Conservation (phyloP, 2,888 invertebrate species). For the Arrhopalites spinosus region DNA sequence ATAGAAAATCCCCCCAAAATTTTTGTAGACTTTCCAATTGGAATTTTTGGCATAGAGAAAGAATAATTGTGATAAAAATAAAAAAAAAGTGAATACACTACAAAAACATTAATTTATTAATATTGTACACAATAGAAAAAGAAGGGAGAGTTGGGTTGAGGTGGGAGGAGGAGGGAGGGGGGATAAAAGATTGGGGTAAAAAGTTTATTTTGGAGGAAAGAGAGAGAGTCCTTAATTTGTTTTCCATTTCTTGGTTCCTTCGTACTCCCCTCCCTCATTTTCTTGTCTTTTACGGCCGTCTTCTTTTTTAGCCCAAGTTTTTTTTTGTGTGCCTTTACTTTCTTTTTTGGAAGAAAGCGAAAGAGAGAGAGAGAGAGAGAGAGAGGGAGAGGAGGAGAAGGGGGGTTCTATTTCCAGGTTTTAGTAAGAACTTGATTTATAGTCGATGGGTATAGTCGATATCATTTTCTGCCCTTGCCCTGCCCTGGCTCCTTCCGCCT, state of each 20-base stretch:
- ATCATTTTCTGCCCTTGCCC: constrained; percentile 23
- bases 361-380: too few species aligned
- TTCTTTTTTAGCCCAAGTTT: too few species aligned
- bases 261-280: constrained; percentile 40
- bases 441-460: constrained; percentile 35
- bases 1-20: too few species aligned
- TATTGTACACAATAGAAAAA: background rate
- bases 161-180: background rate
- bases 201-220: background rate
- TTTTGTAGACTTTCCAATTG: too few species aligned
- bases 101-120: too few species aligned
- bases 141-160: background rate
- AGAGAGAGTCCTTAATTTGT: constrained; percentile 27
- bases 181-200: background rate
- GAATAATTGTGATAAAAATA: too few species aligned
- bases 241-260: constrained; percentile 36
- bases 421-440: constrained; percentile 38
- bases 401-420: constrained; percentile 1
- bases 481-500: constrained; percentile 22
- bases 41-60: too few species aligned
- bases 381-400: too few species aligned
- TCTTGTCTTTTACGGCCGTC: constrained; percentile 5
- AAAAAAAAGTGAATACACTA: too few species aligned
- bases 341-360: too few species aligned
- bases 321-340: too few species aligned